Conservation (phyloP, 2,888 invertebrate species). For the Lepidochrysops patricia region DNA sequence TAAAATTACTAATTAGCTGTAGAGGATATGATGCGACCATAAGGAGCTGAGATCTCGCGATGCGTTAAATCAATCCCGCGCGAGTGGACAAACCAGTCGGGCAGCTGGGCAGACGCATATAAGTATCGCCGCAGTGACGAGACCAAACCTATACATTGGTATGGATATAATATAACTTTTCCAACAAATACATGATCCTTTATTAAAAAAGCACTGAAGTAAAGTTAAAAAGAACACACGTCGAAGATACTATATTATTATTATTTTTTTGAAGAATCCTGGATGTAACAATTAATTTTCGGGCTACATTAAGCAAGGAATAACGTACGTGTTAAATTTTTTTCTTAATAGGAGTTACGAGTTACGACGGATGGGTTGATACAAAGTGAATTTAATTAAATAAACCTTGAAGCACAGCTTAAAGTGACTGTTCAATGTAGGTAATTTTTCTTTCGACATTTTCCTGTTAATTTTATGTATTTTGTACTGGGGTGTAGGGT, state of each 20-base stretch:
- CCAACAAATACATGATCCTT: not conserved
- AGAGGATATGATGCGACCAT: slow-evolving; percentile 44
- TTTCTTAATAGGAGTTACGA: no score
- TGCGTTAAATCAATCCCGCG: slow-evolving; percentile 69
- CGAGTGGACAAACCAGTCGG: slow-evolving; percentile 74
- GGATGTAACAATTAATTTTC: no score
- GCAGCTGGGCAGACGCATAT: slow-evolving; percentile 64
- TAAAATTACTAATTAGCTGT: slow-evolving; percentile 6
- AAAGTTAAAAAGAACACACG: no score
- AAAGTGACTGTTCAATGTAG: not conserved
- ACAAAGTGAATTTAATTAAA: not conserved
- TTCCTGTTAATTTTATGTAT: not conserved
- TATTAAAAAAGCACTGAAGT: not conserved
- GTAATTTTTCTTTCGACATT: not conserved
- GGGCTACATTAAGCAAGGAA: no score
- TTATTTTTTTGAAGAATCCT: no score
- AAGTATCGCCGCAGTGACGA: slow-evolving; percentile 46
- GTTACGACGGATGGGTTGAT: no score
- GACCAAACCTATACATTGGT: slow-evolving; percentile 20
- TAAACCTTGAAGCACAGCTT: not conserved
- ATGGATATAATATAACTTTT: not conserved
- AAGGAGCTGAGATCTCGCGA: slow-evolving; percentile 55
- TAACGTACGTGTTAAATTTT: no score
- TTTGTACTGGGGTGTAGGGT: not conserved
- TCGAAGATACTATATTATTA: no score